phyloP scores from a whole-genome alignment of 92 coral and sea anemone species.

The Parazoanthus atlanticus region DNA sequence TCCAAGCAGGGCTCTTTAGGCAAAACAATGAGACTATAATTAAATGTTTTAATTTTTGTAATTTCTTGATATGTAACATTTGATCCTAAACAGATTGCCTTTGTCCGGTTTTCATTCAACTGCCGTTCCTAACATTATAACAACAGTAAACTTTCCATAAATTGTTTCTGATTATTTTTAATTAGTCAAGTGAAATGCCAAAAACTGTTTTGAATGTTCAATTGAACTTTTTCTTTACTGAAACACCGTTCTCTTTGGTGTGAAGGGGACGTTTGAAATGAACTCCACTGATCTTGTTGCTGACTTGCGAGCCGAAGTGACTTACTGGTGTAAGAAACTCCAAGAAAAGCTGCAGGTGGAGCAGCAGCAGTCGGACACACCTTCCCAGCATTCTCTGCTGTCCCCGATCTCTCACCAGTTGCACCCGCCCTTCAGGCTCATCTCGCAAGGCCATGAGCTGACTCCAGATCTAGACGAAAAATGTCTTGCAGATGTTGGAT shows the following conservation, averaged over 20 bases:
- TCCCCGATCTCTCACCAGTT: constrained; percentile 90
- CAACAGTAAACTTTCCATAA: not conserved
- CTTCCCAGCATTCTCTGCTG: constrained; percentile 74
- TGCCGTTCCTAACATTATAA: not conserved
- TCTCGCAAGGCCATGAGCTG: constrained; percentile 96
- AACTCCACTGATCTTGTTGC: constrained; percentile 94
- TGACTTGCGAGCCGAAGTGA: constrained; percentile 97
- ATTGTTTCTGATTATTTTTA: too few relatives aligned
- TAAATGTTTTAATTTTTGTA: too few relatives aligned
- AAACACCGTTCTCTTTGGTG: not conserved
- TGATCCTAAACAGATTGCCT: too few relatives aligned
- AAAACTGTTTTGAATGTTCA: not conserved
- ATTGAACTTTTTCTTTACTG: not conserved
- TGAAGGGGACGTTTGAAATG: constrained; percentile 97
- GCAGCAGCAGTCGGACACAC: constrained; percentile 64
- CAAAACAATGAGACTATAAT: too few relatives aligned
- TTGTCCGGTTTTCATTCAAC: too few relatives aligned
- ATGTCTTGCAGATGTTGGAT: constrained; percentile 95
- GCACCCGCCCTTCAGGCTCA: constrained; percentile 95
- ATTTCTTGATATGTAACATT: too few relatives aligned
- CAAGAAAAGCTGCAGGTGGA: constrained; percentile 77
- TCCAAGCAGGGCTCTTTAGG: too few relatives aligned
- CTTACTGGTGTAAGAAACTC: constrained; percentile 93
- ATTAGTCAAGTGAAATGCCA: not conserved
- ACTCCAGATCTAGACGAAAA: constrained; percentile 98